Conservation (phyloP, 2,888 invertebrate genomes). For the Nebria brevicollis region DNA sequence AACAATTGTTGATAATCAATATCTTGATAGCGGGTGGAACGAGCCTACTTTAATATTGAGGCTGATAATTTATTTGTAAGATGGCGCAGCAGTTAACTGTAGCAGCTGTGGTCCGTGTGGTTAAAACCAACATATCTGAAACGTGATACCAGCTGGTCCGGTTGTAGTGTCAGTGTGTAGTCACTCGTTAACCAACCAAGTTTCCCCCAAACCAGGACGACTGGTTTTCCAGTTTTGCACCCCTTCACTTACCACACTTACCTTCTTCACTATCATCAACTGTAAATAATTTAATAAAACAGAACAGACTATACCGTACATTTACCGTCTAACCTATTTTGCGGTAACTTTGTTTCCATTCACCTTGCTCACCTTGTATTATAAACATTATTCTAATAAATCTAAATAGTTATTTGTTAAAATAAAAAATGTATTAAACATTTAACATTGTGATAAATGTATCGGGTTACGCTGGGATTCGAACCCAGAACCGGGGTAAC, state of each 20-base stretch:
- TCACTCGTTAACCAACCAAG: neutral
- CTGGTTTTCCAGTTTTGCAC: neutral
- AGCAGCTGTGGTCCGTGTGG: neutral
- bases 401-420: too few relatives aligned
- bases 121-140: neutral
- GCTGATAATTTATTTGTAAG: constrained; percentile 1
- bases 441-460: too few relatives aligned
- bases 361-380: too few relatives aligned
- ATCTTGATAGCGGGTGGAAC: neutral
- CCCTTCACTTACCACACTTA: neutral
- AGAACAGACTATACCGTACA: neutral
- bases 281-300: neutral
- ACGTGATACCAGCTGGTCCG: neutral
- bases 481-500: too few relatives aligned
- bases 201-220: neutral
- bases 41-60: neutral
- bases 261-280: neutral
- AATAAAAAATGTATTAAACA: too few relatives aligned
- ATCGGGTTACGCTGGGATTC: too few relatives aligned
- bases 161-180: constrained; percentile 1
- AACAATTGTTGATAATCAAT: neutral
- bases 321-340: neutral
- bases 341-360: too few relatives aligned
- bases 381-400: too few relatives aligned
- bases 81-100: neutral